phyloP scores from a whole-genome alignment of 1,140 invertebrate genomes.

The Ladona fulva region DNA sequence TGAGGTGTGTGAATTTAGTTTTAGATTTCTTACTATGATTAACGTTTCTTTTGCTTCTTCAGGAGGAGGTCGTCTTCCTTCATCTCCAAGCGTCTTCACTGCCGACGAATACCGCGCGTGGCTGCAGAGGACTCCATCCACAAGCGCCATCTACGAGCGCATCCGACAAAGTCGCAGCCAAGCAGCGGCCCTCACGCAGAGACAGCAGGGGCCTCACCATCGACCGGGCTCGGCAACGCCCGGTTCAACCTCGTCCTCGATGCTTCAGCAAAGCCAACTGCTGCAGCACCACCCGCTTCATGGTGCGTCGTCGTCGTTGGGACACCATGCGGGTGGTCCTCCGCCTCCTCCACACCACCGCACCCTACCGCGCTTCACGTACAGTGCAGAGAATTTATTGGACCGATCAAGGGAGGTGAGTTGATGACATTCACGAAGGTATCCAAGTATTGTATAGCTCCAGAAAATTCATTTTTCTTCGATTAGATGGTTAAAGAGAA shows the following conservation, averaged over 20 bases:
- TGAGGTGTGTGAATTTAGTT: no score
- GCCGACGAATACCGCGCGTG: constrained; percentile 85
- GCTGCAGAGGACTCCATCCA: constrained; percentile 80
- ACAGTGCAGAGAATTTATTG: constrained; percentile 76
- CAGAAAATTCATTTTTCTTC: no score
- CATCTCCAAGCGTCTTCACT: constrained; percentile 70
- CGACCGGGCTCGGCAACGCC: neutral
- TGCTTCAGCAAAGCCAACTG: neutral
- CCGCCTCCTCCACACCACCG: neutral
- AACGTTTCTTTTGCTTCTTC: no score
- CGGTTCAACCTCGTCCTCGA: neutral
- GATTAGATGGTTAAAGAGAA: no score
- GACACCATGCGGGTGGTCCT: neutral
- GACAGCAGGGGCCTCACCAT: constrained; percentile 36
- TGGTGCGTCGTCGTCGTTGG: neutral
- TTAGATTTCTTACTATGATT: no score
- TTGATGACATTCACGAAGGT: no score
- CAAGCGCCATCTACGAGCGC: constrained; percentile 84
- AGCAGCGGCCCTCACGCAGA: constrained; percentile 51
- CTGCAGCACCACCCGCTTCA: neutral
- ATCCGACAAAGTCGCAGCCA: constrained; percentile 54
- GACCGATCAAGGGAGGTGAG: constrained; percentile 39
- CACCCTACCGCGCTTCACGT: constrained; percentile 54
- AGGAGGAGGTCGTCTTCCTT: constrained; percentile 45
- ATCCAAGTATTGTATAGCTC: no score